Conservation (phyloP, 2,797 vertebrate genomes). For the Epinephelus awoara region DNA sequence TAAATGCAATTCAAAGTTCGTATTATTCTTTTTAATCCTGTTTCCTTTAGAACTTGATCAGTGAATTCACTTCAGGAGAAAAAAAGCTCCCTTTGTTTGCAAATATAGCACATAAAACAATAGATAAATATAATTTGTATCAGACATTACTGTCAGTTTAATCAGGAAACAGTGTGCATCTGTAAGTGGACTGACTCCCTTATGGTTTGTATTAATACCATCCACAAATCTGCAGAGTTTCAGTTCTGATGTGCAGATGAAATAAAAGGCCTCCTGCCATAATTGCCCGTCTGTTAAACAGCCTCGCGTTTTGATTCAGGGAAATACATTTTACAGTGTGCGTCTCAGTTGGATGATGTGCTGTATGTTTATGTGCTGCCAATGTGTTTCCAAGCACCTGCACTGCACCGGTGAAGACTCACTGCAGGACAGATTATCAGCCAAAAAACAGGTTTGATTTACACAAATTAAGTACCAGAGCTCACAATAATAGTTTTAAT, state of each 20-base stretch:
- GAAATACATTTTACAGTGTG: slow-evolving; percentile 58
- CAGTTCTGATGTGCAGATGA: slow-evolving; percentile 70
- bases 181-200: slow-evolving; percentile 52
- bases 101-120: neutral
- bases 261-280: slow-evolving; percentile 68
- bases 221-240: slow-evolving; percentile 45
- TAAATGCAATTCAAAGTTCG: neutral
- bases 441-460: slow-evolving; percentile 58
- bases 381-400: slow-evolving; percentile 63
- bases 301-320: slow-evolving; percentile 58
- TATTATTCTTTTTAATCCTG: neutral
- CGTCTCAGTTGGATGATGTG: slow-evolving; percentile 60
- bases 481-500: slow-evolving; percentile 46
- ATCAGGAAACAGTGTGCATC: slow-evolving; percentile 37
- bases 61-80: neutral
- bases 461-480: slow-evolving; percentile 59
- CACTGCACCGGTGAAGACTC: slow-evolving; percentile 19
- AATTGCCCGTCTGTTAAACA: slow-evolving; percentile 61
- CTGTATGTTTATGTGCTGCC: slow-evolving; percentile 61
- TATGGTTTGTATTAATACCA: slow-evolving; percentile 47
- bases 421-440: slow-evolving; percentile 39
- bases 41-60: neutral
- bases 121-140: neutral
- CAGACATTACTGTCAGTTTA: slow-evolving; percentile 8
- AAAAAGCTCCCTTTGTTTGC: neutral